Evolutionary conservation across 2,888 invertebrate species (phyloP).

Genomic region (Aleiodes leptofemur): DNA sequence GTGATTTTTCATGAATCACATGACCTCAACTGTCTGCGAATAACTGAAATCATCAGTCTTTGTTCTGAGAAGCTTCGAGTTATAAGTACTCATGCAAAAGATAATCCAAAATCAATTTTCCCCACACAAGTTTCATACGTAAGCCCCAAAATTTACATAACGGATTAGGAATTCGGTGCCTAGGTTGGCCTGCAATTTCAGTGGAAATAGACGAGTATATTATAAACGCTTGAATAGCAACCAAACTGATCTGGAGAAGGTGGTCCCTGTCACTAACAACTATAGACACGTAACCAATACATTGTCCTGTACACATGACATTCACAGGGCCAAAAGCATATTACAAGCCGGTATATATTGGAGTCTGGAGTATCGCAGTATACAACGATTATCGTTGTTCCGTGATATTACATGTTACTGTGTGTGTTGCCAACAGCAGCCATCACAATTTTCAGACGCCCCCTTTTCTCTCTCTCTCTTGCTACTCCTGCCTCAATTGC

Average conservation of each 20-base stretch:
- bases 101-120: constrained; percentile 23
- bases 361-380: constrained; percentile 27
- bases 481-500: too few species aligned
- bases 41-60: neutral
- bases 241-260: constrained; percentile 16
- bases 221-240: constrained; percentile 7
- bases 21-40: neutral
- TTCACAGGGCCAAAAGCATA: constrained; percentile 25
- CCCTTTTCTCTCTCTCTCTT: too few species aligned
- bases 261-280: constrained; percentile 1
- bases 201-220: constrained; percentile 14
- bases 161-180: constrained; percentile 14
- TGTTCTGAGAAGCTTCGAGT: neutral
- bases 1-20: constrained; percentile 3
- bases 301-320: constrained; percentile 29
- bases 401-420: constrained; percentile 19
- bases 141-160: constrained; percentile 15
- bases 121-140: neutral
- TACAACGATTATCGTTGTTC: constrained; percentile 30
- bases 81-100: neutral
- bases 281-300: constrained; percentile 23
- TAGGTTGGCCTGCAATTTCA: constrained; percentile 2
- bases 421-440: constrained; percentile 32
- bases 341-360: constrained; percentile 9
- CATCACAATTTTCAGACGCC: too few species aligned